Conservation (phyloP, 2,888 invertebrate genomes). For the Cephus pulcher region DNA sequence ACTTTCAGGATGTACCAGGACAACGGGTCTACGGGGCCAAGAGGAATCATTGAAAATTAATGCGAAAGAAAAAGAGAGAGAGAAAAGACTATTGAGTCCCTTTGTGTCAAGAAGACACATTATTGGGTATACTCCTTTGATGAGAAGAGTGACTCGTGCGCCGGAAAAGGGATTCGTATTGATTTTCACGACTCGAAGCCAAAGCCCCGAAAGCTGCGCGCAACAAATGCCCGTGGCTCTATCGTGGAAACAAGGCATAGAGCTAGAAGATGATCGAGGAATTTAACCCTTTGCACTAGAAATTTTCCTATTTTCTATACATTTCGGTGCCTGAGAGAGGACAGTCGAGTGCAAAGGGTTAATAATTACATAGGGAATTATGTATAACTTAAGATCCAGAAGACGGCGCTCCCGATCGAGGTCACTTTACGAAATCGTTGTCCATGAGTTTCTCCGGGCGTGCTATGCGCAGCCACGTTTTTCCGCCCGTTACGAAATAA, state of each 20-base stretch:
- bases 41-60: not conserved
- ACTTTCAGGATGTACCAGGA: not conserved
- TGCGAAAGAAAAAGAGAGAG: not conserved
- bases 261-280: not conserved
- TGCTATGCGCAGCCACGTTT: not conserved
- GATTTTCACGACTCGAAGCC: conserved; percentile 54
- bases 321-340: too few species aligned
- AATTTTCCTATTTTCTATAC: too few species aligned
- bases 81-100: not conserved
- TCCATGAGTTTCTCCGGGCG: not conserved
- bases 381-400: not conserved
- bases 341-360: too few species aligned
- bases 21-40: not conserved
- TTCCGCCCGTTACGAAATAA: not conserved
- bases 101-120: not conserved
- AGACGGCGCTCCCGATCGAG: not conserved
- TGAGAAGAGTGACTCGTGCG: conserved; percentile 30
- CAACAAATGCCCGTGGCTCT: conserved; percentile 33
- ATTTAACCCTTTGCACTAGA: not conserved
- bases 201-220: conserved; percentile 38
- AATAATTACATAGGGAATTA: not conserved
- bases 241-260: not conserved
- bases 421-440: not conserved
- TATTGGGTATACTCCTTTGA: not conserved
- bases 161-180: conserved; percentile 60